Conservation (phyloP, 2,888 invertebrate species). For the Caenorhabditis uteleia region DNA sequence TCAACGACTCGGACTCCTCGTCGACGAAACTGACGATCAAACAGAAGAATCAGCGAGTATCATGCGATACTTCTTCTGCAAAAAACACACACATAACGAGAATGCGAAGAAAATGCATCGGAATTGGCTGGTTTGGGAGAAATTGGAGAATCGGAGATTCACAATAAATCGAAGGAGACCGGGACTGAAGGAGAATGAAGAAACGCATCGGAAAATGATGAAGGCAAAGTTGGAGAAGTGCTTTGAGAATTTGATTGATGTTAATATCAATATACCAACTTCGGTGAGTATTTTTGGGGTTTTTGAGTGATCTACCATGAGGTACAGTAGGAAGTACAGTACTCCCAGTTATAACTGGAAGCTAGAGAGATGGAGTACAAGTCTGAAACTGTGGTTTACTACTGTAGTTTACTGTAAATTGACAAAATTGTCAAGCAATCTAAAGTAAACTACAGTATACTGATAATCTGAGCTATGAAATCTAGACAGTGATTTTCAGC, state of each 20-base stretch:
- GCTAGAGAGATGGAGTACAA: no score
- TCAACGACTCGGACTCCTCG: conserved; percentile 52
- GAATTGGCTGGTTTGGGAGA: background rate
- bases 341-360: no score
- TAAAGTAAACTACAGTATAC: no score
- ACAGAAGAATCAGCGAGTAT: conserved; percentile 22
- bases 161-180: conserved; percentile 20
- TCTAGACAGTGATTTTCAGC: no score
- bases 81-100: conserved; percentile 52
- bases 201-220: conserved; percentile 27
- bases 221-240: conserved; percentile 2
- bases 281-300: background rate
- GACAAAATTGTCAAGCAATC: no score
- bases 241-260: background rate
- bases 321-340: no score
- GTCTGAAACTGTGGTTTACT: no score
- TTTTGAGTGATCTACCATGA: no score
- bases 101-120: conserved; percentile 11
- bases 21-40: conserved; percentile 54
- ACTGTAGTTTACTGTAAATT: no score
- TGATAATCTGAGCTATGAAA: no score
- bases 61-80: conserved; percentile 58
- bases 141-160: conserved; percentile 7
- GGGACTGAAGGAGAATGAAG: conserved; percentile 40
- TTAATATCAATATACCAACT: conserved; percentile 6